Evolutionary conservation across 2,888 invertebrate genomes (phyloP), one percentile per base, ranked within the genome.

Genomic region (Sarcophaga rosellei): DNA sequence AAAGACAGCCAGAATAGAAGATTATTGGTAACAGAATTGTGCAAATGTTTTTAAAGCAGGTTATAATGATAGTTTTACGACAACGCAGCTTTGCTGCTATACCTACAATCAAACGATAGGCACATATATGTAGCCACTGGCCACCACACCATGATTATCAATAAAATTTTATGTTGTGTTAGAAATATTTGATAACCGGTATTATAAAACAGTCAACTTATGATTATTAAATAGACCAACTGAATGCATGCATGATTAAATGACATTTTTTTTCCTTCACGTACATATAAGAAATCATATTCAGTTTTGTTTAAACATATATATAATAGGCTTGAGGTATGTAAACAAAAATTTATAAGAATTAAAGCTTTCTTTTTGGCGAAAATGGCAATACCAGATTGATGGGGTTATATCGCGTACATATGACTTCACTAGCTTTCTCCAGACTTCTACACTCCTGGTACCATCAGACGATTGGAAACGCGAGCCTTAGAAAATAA

Each of bases 1-100:
- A 17, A 84, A 59, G 23, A 1, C 15, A 4, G 4, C 15, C 53
- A 15, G 17, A 15, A 53, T 3, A 53, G 20, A 65, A 61, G 35
- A 57, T 53, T 44, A 44, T 66, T 79, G 59, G 79, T 66, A 86
- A 78, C 75, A 82, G 75, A 79, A 79, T 82, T 86, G 65, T 23
- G 12, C 35, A 76, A 80, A 53, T 15, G 53, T 15, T 59, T 72
- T 63, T 80, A 62, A 59, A 66, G 59, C 81, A 81, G 78, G 74
- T 77, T 74, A 45, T 84, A 76, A 80, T 80, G 45, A 69, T 76
- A 72, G 63, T 70, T 59, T 69, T 65, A 75, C 45, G 15, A 61
- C 25, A 35, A 35, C 17, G 5, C 17, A 53, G 5, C 53, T 1
- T 15, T 47, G 15, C 4, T 47, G 12, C 11, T 47, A 15, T 47